Evolutionary conservation across 1,140 invertebrate species (phyloP), one percentile per base, ranked within the genome.

Genomic region (Adoxophyes honmai): DNA sequence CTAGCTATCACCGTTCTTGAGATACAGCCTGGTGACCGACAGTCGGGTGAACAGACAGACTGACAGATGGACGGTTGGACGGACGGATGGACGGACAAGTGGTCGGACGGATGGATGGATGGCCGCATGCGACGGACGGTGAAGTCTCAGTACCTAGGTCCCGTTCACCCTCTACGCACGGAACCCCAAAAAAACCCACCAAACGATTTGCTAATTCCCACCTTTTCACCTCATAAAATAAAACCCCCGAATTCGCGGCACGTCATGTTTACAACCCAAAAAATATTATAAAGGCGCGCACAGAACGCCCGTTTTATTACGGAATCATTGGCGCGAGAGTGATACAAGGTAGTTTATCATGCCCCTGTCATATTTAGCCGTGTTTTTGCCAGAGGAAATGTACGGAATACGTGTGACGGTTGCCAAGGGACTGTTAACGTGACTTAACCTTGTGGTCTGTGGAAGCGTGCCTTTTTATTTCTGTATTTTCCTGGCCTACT

Each of bases 341-440:
- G 39, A 44, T 44, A 21, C 39, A 44, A 15, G 16, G 39, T 44
- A 44, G 16, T 44, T 44, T 44, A 44, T 44, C 39, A 44, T 44
- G 16, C 39, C 39, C 39, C 39, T 44, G 39, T 44, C 16, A 44
- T 44, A 44, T 18, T 44, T 44, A 21, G 18, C 18, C 9, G 38
- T 39, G 38, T 39, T 39, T 39, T 39, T 39, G 38, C 38, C 38
- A 39, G 14, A 18, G 36, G 13, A 38, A 38, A 38, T 38, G 15
- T 15, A 14, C 15, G 38, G 38, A 28, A 28, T 28, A 28, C 21
- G 21, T 28, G 21, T 28, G 21, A 28, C 21, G 13, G 15, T 2
- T 39, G 38, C 38, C 38, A 39, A 8, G 13, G 38, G 15, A 39
- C 13, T 39, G 38, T 39, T 39, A 39, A 39, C 15, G 38, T 9